Evolutionary conservation across 2,888 invertebrate genomes (phyloP).

Genomic region (Entomobrya proxima): DNA sequence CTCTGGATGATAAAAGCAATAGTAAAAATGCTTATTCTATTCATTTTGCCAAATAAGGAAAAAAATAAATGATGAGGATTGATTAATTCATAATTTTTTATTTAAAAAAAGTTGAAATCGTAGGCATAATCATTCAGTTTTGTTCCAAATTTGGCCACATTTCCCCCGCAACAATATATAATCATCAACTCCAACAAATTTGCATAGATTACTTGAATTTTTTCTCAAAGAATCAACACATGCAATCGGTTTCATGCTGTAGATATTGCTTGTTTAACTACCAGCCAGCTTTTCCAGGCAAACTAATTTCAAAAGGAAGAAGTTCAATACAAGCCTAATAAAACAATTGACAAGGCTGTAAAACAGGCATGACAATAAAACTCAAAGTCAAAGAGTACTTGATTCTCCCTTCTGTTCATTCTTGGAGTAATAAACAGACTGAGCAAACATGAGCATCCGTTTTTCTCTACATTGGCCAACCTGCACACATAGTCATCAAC

Average conservation of each 20-base stretch:
- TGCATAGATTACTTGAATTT: too few relatives aligned
- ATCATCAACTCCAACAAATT: neutral
- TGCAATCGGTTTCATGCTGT: too few relatives aligned
- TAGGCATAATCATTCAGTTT: neutral
- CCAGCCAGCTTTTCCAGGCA: too few relatives aligned
- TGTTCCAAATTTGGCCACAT: slow-evolving; percentile 17
- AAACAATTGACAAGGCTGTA: slow-evolving; percentile 41
- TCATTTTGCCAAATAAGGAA: slow-evolving; percentile 31
- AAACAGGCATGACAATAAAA: slow-evolving; percentile 25
- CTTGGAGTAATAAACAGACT: neutral
- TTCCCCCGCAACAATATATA: neutral
- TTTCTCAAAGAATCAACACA: too few relatives aligned
- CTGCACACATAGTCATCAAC: neutral
- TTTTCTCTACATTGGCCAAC: neutral
- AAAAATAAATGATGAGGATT: slow-evolving; percentile 29
- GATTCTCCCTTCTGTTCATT: neutral
- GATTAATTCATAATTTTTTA: slow-evolving; percentile 44
- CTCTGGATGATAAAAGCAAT: neutral
- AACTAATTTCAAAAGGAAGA: neutral
- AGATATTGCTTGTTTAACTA: too few relatives aligned
- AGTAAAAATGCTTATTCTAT: neutral
- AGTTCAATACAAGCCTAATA: neutral
- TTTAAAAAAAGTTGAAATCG: neutral
- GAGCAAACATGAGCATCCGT: slow-evolving; percentile 47
- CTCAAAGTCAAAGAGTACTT: neutral